phyloP scores from a whole-genome alignment of 1,140 invertebrate genomes.

The Papilio machaon region DNA sequence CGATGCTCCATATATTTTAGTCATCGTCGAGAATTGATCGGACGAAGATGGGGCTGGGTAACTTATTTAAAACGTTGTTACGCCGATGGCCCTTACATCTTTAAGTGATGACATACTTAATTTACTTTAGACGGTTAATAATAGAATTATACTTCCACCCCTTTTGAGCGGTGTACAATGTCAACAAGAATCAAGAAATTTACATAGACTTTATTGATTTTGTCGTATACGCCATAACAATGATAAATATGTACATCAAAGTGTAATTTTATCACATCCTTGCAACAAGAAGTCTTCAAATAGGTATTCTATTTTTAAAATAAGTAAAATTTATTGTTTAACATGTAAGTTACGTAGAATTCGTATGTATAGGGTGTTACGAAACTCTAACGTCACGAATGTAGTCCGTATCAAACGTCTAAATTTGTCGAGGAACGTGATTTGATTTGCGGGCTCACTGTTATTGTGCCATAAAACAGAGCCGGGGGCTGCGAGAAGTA shows the following conservation, averaged over 20 bases:
- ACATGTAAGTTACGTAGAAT: not conserved
- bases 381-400: slow-evolving; percentile 14
- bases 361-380: slow-evolving; percentile 2
- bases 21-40: slow-evolving; percentile 68
- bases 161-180: not conserved
- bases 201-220: not conserved
- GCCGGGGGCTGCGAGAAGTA: slow-evolving; percentile 28
- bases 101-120: not conserved
- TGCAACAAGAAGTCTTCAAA: not conserved
- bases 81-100: slow-evolving; percentile 40
- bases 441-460: slow-evolving; percentile 37
- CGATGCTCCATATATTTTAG: slow-evolving; percentile 65
- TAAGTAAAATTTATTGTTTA: not conserved
- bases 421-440: slow-evolving; percentile 37
- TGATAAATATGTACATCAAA: not conserved
- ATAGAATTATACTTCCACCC: not conserved
- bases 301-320: not conserved
- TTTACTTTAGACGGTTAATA: slow-evolving; percentile 22
- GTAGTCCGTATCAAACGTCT: slow-evolving; percentile 29
- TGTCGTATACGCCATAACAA: not conserved
- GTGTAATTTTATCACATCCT: not conserved
- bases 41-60: slow-evolving; percentile 65
- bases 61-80: slow-evolving; percentile 54
- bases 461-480: slow-evolving; percentile 37
- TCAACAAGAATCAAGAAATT: not conserved